Base-by-base conservation (phyloP, 2,797 vertebrate species). In the Pseudomugil gertrudae region DNA sequence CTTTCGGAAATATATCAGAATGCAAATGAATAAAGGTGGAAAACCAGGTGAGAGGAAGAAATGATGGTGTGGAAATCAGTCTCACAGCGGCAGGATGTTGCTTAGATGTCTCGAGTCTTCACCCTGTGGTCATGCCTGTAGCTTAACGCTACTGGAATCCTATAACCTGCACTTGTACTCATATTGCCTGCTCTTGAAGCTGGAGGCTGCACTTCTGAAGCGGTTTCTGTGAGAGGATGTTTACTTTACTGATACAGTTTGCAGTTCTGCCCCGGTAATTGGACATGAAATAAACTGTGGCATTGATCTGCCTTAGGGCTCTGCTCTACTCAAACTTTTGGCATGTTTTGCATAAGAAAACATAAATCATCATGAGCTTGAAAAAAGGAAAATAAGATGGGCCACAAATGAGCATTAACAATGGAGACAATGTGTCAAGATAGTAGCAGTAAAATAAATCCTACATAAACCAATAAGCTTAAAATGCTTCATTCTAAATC, bases 251-350 rank as follows among this genome's bases (percentile, higher is more conserved):
- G 11, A 70, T 11, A 45, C 24, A 2, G 60, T 76, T 59, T 71
- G 57, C 13, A 21, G 63, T 55, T 71, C 69, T 66, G 59, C 66
- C 40, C 38, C 65, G 57, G 70, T 79, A 87, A 89, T 79, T 87
- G 78, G 76, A 87, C 74, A 85, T 86, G 73, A 84, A 84, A 87
- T 84, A 87, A 84, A 84, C 84, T 84, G 79, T 83, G 76, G 30
- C 79, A 88, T 85, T 80, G 86, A 90, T 90, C 78, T 69, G 75
- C 74, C 79, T 79, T 15, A 13, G 48, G 63, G 61, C 55, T 14
- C 27, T 9, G 63, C 48, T 66, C 23, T 40, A 26, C 40, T 69
- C 27, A 29, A 65, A 1, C 26, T 58, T 51, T 54, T 70, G 45
- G 30, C 9, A 52, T 75, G 81, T 58, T 71, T 66, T 72, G 84